Conservation (phyloP, 2,797 vertebrate genomes). For the Tympanoctomys barrerae region DNA sequence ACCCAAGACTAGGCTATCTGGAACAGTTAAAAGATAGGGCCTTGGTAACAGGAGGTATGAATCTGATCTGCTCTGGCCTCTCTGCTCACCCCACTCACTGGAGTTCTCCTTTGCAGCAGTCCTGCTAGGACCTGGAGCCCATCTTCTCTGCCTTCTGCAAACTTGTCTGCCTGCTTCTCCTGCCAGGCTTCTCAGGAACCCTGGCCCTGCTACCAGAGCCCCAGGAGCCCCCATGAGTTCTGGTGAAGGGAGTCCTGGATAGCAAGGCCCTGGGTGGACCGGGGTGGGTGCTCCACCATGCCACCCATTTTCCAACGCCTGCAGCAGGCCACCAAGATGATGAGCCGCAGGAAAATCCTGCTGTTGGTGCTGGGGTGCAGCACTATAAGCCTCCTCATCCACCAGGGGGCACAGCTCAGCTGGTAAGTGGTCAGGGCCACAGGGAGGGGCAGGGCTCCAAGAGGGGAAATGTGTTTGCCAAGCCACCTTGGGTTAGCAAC, state of each 20-base stretch:
- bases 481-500: not conserved
- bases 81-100: slow-evolving; percentile 40
- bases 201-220: slow-evolving; percentile 80
- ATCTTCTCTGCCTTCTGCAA: slow-evolving; percentile 66
- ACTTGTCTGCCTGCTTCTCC: slow-evolving; percentile 77
- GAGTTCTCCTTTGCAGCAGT: slow-evolving; percentile 54
- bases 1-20: slow-evolving; percentile 76
- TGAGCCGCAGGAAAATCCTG: slow-evolving; percentile 92
- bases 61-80: slow-evolving; percentile 74
- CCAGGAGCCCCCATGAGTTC: slow-evolving; percentile 81
- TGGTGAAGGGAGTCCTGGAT: slow-evolving; percentile 71
- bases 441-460: not conserved
- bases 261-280: slow-evolving; percentile 67
- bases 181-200: slow-evolving; percentile 75
- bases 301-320: slow-evolving; percentile 64
- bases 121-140: slow-evolving; percentile 38
- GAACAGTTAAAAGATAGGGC: slow-evolving; percentile 68
- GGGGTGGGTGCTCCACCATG: slow-evolving; percentile 68
- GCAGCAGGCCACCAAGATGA: slow-evolving; percentile 81
- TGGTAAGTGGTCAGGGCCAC: slow-evolving; percentile 88
- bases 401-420: slow-evolving; percentile 90
- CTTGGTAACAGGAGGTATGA: slow-evolving; percentile 68
- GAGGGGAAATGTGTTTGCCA: not conserved
- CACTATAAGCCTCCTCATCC: slow-evolving; percentile 91
- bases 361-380: slow-evolving; percentile 90